These are phyloP conservation scores for Drosophila suboccidentalis DNA, from an alignment of 2,888 invertebrate species.

Conservation along the genomic window DNA sequence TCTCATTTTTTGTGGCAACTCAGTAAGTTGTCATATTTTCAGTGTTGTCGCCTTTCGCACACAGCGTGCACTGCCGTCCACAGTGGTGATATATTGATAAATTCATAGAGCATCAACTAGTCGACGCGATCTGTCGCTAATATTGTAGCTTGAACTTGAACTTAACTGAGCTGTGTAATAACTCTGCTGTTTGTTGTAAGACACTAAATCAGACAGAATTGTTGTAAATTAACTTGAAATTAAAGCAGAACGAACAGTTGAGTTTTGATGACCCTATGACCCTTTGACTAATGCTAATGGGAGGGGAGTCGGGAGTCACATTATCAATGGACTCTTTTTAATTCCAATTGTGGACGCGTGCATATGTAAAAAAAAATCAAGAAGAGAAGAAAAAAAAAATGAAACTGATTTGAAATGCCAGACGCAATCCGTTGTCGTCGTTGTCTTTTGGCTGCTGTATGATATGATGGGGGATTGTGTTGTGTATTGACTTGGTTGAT, in stretches of 20 bases:
- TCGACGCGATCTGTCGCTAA: neutral
- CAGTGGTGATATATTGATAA: neutral
- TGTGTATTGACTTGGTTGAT: slow-evolving; percentile 1
- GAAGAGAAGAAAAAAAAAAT: neutral
- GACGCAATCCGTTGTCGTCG: slow-evolving; percentile 85
- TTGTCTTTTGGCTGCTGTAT: slow-evolving; percentile 16
- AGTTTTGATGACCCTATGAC: slow-evolving; percentile 4
- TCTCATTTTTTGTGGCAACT: too few relatives aligned
- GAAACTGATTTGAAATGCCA: slow-evolving; percentile 49
- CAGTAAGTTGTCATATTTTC: too few relatives aligned
- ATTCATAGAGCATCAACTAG: neutral
- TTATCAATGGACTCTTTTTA: slow-evolving; percentile 9
- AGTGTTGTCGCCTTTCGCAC: too few relatives aligned
- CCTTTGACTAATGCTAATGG: neutral
- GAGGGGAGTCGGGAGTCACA: neutral
- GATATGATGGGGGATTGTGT: neutral
- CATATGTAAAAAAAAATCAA: slow-evolving; percentile 2
- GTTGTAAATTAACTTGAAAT: slow-evolving; percentile 6
- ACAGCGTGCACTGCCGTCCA: too few relatives aligned
- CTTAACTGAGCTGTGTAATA: neutral
- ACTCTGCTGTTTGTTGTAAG: neutral
- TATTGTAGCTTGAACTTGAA: neutral
- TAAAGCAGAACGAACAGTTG: slow-evolving; percentile 1
- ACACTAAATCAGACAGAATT: slow-evolving; percentile 5
- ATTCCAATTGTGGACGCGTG: slow-evolving; percentile 28